Evolutionary conservation across 2,888 invertebrate genomes (phyloP).

Genomic region (Sinodicranocentrus sp.): DNA sequence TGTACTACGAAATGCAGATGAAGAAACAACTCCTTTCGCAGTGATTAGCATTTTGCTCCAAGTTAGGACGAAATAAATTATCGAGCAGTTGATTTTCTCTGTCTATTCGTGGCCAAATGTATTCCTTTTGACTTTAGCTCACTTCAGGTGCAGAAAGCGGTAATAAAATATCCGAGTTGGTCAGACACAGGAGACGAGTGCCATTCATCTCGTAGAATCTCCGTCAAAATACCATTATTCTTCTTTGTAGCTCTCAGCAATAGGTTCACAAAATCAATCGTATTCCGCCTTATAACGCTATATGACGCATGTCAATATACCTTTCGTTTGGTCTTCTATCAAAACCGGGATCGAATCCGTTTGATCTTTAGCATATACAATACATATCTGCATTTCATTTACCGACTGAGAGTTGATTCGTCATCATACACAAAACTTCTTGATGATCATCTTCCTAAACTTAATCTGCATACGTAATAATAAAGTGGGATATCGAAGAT

Average conservation of each 20-base stretch:
- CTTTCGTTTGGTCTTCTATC: constrained; percentile 9
- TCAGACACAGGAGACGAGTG: not conserved
- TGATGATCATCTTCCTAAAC: constrained; percentile 37
- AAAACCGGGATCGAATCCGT: constrained; percentile 54
- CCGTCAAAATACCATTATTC: constrained; percentile 31
- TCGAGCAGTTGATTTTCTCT: not conserved
- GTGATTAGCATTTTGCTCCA: constrained; percentile 61
- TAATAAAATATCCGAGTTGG: constrained; percentile 7
- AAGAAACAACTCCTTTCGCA: constrained; percentile 10
- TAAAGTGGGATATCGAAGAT: constrained; percentile 24
- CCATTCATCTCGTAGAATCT: not conserved
- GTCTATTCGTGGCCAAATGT: not conserved
- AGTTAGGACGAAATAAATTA: constrained; percentile 37
- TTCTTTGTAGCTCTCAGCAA: not conserved
- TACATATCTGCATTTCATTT: constrained; percentile 38
- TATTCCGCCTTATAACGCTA: constrained; percentile 59
- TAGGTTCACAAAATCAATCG: constrained; percentile 29
- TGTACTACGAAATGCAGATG: constrained; percentile 2
- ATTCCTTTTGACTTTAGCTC: not conserved
- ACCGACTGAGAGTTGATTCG: constrained; percentile 22
- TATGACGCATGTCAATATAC: constrained; percentile 58
- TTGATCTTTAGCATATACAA: constrained; percentile 25
- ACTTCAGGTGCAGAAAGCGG: constrained; percentile 7
- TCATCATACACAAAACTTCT: constrained; percentile 18
- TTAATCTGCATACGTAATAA: constrained; percentile 60